phyloP scores from a whole-genome alignment of 2,797 vertebrate species.

The Monodelphis domestica region DNA sequence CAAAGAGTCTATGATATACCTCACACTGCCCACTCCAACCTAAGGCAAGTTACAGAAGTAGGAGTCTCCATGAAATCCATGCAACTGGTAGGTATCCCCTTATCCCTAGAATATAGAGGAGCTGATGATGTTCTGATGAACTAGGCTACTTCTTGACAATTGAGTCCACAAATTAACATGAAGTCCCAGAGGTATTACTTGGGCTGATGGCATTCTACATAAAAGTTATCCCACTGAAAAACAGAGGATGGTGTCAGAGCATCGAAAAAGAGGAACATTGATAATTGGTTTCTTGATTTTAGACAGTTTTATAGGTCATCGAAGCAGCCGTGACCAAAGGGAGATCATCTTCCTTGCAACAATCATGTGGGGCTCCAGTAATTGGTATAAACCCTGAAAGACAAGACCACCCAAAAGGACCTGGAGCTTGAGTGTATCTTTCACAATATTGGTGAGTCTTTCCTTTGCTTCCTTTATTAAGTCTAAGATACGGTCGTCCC shows the following conservation, averaged over 20 bases:
- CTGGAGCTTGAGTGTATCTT: too few species aligned
- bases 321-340: too few species aligned
- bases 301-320: slow-evolving; percentile 70
- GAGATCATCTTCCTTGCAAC: too few species aligned
- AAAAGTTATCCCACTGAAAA: slow-evolving; percentile 74
- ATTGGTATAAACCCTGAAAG: too few species aligned
- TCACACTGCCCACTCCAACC: slow-evolving; percentile 44
- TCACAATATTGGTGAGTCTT: too few species aligned
- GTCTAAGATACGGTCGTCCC: too few species aligned
- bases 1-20: slow-evolving; percentile 35
- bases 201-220: slow-evolving; percentile 75
- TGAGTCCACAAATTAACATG: slow-evolving; percentile 47
- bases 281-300: slow-evolving; percentile 53
- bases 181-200: slow-evolving; percentile 63
- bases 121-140: too few species aligned
- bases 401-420: too few species aligned
- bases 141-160: slow-evolving; percentile 56
- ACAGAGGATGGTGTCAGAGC: slow-evolving; percentile 68
- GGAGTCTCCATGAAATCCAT: background rate
- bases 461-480: too few species aligned
- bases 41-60: slow-evolving; percentile 47
- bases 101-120: slow-evolving; percentile 54
- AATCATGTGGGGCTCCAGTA: too few species aligned
- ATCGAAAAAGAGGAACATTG: slow-evolving; percentile 67
- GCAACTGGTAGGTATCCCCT: background rate